Evolutionary conservation across 1,140 invertebrate genomes (phyloP).

Genomic region (Eumaeus atala): DNA sequence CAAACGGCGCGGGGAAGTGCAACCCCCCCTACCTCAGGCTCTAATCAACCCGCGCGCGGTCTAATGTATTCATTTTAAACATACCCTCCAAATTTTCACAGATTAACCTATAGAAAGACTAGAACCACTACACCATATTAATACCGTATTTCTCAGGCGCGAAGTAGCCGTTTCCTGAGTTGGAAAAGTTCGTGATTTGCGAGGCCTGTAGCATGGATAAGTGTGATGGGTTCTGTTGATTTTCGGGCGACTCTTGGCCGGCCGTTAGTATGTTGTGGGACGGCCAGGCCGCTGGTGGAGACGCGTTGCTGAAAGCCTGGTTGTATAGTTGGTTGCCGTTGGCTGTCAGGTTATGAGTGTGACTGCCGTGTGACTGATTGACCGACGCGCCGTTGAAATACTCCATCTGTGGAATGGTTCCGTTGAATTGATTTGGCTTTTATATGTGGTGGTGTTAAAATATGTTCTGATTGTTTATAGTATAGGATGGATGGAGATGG

Average conservation of each 20-base stretch:
- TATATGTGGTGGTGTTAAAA: too few relatives aligned
- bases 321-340: slow-evolving; percentile 68
- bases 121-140: slow-evolving; percentile 70
- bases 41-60: too few relatives aligned
- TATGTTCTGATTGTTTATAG: too few relatives aligned
- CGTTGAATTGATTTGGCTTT: slow-evolving; percentile 3
- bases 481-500: too few relatives aligned
- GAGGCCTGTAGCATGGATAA: slow-evolving; percentile 66
- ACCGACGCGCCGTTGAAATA: slow-evolving; percentile 76
- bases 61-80: background rate
- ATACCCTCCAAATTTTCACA: slow-evolving; percentile 33
- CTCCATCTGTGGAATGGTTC: slow-evolving; percentile 73
- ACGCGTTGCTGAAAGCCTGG: slow-evolving; percentile 62
- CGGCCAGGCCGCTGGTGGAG: slow-evolving; percentile 52
- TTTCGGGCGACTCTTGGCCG: slow-evolving; percentile 59
- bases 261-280: slow-evolving; percentile 63
- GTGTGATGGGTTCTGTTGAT: slow-evolving; percentile 60
- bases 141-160: slow-evolving; percentile 71
- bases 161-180: slow-evolving; percentile 60
- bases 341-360: slow-evolving; percentile 51
- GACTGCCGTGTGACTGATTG: slow-evolving; percentile 58
- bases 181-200: slow-evolving; percentile 63
- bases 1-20: too few relatives aligned
- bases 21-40: too few relatives aligned
- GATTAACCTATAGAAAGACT: slow-evolving; percentile 46